Percentiles rank a stretch among this genome's conserved stretches.
phyloP scores from a whole-genome alignment of 1,140 invertebrate genomes.

The Cecropterus lyciades region DNA sequence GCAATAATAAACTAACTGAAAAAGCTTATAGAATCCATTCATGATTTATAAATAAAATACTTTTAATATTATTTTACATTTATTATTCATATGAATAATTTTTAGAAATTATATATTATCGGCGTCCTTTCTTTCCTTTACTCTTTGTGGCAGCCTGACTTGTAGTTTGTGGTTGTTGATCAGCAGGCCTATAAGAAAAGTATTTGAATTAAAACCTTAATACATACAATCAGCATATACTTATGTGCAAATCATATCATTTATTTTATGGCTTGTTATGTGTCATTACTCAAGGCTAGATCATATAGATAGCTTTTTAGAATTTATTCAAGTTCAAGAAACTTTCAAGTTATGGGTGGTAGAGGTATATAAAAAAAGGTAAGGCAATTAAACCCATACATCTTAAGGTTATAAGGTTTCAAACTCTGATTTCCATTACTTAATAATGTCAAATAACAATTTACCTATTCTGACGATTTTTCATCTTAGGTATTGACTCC shows the following conservation, averaged over 20 bases:
- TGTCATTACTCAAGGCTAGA: too few species aligned
- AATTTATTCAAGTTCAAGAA: too few species aligned
- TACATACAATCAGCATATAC: too few species aligned
- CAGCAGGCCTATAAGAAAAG: conserved; percentile 65
- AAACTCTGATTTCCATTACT: too few species aligned
- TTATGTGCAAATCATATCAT: too few species aligned
- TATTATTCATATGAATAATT: conserved; percentile 14
- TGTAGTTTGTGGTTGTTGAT: conserved; percentile 70
- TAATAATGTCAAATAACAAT: too few species aligned
- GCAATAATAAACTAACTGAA: conserved; percentile 65
- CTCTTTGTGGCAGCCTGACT: conserved; percentile 67
- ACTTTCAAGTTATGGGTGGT: too few species aligned
- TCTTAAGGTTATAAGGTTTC: too few species aligned
- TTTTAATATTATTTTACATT: conserved; percentile 30
- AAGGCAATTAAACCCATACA: too few species aligned
- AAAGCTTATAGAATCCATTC: conserved; percentile 60
- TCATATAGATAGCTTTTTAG: too few species aligned
- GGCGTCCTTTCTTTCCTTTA: conserved; percentile 80
- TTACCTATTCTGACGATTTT: conserved; percentile 88
- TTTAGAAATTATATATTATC: conserved; percentile 51
- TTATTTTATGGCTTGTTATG: too few species aligned
- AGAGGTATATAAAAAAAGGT: too few species aligned
- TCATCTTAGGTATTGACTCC: conserved; percentile 96
- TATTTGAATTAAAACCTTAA: conserved; percentile 27
- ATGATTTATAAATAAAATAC: conserved; percentile 34